These are phyloP conservation scores for Lindbergichthys nudifrons DNA, from an alignment of 2,797 vertebrate genomes.

Conservation along the genomic window DNA sequence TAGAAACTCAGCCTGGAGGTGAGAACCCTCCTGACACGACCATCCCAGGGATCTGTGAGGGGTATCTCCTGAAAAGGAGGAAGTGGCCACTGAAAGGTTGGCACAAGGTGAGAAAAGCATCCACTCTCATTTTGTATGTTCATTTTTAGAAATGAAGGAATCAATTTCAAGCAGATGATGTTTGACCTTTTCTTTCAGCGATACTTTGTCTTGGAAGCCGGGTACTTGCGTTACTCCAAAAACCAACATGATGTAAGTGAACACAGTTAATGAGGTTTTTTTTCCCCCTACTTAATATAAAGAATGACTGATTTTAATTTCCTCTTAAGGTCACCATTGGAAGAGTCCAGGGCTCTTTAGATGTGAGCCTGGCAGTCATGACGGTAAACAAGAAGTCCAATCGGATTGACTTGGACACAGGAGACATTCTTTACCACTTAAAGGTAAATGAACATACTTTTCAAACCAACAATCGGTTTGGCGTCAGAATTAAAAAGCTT, in stretches of 20 bases:
- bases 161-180: not conserved
- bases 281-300: no score
- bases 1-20: conserved; percentile 56
- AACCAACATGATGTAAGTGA: conserved; percentile 90
- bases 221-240: conserved; percentile 90
- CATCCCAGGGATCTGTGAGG: conserved; percentile 87
- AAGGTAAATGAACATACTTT: conserved; percentile 82
- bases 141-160: not conserved
- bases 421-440: conserved; percentile 94
- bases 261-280: no score
- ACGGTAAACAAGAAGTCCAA: conserved; percentile 94
- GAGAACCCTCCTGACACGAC: conserved; percentile 73
- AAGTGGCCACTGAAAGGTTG: conserved; percentile 98
- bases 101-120: conserved; percentile 89
- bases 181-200: conserved; percentile 79
- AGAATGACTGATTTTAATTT: no score
- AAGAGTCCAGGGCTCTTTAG: conserved; percentile 90
- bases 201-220: conserved; percentile 92
- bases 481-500: not conserved
- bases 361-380: conserved; percentile 91
- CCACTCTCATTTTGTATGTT: fast-evolving
- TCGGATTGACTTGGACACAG: conserved; percentile 92
- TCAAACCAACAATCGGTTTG: not conserved
- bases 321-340: conserved; percentile 87
- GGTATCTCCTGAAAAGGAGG: conserved; percentile 94